Base-by-base conservation (phyloP, 2,888 invertebrate species). In the Mimumesa dahlbomi region DNA sequence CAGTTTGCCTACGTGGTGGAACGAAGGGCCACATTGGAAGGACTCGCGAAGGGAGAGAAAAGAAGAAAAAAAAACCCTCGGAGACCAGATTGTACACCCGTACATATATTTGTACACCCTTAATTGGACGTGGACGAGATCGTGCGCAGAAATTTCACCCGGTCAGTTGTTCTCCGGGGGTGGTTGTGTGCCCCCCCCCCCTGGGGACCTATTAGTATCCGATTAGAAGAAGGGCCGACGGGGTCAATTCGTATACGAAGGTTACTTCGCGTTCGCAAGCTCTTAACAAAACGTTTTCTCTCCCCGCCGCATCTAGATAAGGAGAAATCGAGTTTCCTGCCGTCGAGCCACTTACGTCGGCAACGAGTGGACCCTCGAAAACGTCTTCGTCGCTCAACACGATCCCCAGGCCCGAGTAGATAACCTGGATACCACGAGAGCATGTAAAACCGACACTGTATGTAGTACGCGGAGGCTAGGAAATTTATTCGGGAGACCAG, bases 171-270 rank as follows among this genome's bases (percentile, higher is more conserved):
- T n/a, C 42, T 11, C 75, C 65, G 78, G 72, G 75, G 78, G 65
- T 48, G 75, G 29, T n/a, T n/a, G n/a, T n/a, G 18, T 49, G 52
- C 45, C 52, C 50, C 73, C 66, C 72, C 50, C 73, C 66, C 72
- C 73, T 56, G 38, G 61, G 78, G 81, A 81, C 52, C 78, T 78
- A 79, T 79, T 79, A 79, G 78, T 75, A 71, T 81, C 75, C 79
- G 79, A 79, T 79, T 79, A 79, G 81, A 81, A 54, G 72, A 57
- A 50, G 67, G 56, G 54, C 43, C 43, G 40, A 46, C 22, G 59
- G 69, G 79, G 73, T 74, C 71, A 58, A 52, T 50, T 45, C 59
- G 54, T 36, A 29, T 9, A 40, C 21, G 48, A 43, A 7, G 42
- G 46, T n/a, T 22, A 22, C 48, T 45, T 45, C 58, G 38, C 22